Conservation (phyloP, 2,888 invertebrate species). For the Drosophila algonquin region DNA sequence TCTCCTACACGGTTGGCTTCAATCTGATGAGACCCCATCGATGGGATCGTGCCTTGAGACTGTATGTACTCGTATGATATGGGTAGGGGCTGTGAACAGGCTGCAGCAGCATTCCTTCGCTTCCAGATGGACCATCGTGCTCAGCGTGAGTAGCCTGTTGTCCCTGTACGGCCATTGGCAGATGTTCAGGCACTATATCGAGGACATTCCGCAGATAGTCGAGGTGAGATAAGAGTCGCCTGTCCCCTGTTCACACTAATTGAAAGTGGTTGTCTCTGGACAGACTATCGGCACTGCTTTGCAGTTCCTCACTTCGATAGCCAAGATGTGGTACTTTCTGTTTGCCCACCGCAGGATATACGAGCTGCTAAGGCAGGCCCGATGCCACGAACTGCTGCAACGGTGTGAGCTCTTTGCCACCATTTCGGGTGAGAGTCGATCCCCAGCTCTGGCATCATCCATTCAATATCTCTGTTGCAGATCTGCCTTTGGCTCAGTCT, state of each 20-base stretch:
- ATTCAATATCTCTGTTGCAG: too few species aligned
- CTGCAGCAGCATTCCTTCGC: too few species aligned
- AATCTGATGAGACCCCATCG: slow-evolving; percentile 62
- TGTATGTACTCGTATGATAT: neutral
- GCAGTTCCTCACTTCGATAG: slow-evolving; percentile 57
- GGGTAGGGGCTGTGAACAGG: neutral
- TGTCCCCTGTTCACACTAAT: neutral
- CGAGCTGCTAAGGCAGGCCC: slow-evolving; percentile 54
- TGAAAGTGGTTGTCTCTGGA: neutral
- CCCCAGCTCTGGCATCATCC: too few species aligned
- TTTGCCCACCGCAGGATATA: slow-evolving; percentile 63
- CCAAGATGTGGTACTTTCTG: slow-evolving; percentile 71
- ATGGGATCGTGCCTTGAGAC: slow-evolving; percentile 63
- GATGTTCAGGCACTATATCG: slow-evolving; percentile 48
- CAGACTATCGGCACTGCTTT: slow-evolving; percentile 66
- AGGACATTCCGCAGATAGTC: slow-evolving; percentile 63
- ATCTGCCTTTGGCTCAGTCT: slow-evolving; percentile 52
- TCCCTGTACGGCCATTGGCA: slow-evolving; percentile 73
- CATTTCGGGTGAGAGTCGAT: slow-evolving; percentile 37
- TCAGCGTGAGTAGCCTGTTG: slow-evolving; percentile 46
- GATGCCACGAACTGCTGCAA: slow-evolving; percentile 64
- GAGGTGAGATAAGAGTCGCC: slow-evolving; percentile 54
- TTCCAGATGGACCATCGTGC: slow-evolving; percentile 64
- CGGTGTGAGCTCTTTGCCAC: slow-evolving; percentile 67
- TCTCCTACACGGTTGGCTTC: slow-evolving; percentile 65